These are phyloP conservation scores for Aphelocoma californica DNA, from an alignment of 2,797 vertebrate species.

Conservation along the genomic window DNA sequence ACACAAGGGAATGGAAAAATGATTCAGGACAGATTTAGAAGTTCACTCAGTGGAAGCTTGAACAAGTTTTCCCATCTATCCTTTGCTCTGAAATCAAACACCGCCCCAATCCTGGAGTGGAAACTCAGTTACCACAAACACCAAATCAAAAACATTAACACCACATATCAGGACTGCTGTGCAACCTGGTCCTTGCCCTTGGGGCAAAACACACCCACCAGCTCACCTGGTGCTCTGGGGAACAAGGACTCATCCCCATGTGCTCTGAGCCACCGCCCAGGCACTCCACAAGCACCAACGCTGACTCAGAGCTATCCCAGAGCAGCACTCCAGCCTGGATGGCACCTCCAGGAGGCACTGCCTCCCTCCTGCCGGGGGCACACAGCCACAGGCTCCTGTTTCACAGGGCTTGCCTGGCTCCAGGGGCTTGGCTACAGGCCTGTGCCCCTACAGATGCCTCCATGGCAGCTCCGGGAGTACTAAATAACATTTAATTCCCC, in stretches of 20 bases:
- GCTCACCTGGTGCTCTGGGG: neutral
- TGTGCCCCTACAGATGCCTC: neutral
- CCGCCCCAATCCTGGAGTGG: neutral
- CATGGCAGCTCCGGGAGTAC: neutral
- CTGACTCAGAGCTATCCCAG: neutral
- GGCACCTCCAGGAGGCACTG: neutral
- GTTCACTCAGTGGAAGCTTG: neutral
- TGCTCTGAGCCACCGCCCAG: neutral
- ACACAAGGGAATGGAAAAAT: neutral
- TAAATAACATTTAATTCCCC: neutral
- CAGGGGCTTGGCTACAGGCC: neutral
- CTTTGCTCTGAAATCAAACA: neutral
- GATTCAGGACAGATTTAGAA: neutral
- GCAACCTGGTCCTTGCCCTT: neutral
- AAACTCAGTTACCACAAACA: neutral
- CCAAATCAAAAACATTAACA: neutral
- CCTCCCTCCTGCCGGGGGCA: neutral
- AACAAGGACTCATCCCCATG: neutral
- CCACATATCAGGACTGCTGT: neutral
- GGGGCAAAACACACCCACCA: neutral
- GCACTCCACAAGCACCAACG: neutral
- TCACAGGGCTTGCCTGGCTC: neutral
- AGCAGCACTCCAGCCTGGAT: neutral
- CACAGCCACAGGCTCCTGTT: neutral
- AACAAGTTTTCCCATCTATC: neutral